Conservation (phyloP, 2,888 invertebrate species). For the Pristionchus mayeri region DNA sequence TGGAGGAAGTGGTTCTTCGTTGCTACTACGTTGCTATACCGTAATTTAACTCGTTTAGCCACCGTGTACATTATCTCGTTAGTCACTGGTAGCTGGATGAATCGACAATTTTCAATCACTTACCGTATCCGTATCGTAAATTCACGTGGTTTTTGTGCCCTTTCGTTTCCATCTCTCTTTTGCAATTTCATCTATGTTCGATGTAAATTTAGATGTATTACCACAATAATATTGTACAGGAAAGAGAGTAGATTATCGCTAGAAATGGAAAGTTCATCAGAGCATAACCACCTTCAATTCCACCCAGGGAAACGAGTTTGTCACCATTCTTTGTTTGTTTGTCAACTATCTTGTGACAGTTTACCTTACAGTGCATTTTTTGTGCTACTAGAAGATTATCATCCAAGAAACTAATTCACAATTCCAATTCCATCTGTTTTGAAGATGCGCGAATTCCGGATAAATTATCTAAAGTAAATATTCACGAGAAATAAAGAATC, state of each 20-base stretch:
- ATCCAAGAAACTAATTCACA: not conserved
- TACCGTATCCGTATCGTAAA: conserved; percentile 30
- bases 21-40: not conserved
- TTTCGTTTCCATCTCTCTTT: not conserved
- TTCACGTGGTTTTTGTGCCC: not conserved
- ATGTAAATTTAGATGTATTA: conserved; percentile 39
- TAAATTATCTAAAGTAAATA: not conserved
- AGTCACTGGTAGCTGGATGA: conserved; percentile 1
- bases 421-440: conserved; percentile 28
- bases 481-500: not conserved
- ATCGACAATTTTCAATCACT: conserved; percentile 32
- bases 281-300: conserved; percentile 35
- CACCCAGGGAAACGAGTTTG: conserved; percentile 38
- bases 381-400: conserved; percentile 24
- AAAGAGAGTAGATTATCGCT: conserved; percentile 35
- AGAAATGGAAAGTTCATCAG: not conserved
- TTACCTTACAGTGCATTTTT: conserved; percentile 11
- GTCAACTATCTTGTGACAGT: not conserved
- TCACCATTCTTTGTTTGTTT: not conserved
- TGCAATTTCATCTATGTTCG: not conserved
- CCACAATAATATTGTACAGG: not conserved
- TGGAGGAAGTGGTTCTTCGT: conserved; percentile 9
- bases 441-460: not conserved
- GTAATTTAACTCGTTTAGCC: not conserved
- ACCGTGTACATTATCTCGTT: conserved; percentile 19